phyloP scores from a whole-genome alignment of 2,797 vertebrate genomes.

The Cynodonichthys magdalenae region DNA sequence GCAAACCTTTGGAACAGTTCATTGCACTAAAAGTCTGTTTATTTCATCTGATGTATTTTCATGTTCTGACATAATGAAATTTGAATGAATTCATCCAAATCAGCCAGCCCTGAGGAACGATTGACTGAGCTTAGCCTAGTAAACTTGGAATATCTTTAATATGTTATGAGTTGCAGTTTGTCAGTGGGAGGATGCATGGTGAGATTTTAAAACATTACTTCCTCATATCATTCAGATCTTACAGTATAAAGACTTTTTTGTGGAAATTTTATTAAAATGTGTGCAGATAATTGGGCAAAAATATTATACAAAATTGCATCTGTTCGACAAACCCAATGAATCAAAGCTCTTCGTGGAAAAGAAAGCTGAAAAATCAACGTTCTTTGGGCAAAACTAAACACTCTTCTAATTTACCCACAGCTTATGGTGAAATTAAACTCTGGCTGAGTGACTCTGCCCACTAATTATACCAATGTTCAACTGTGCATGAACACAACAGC shows the following conservation, averaged over 20 bases:
- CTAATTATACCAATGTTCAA: conserved; percentile 9
- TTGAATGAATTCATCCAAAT: conserved; percentile 6
- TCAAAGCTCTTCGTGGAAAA: not conserved
- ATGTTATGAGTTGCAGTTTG: conserved; percentile 4
- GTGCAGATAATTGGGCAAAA: not conserved
- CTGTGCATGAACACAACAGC: conserved; percentile 3
- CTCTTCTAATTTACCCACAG: not conserved
- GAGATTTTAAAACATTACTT: not conserved
- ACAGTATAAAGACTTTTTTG: not conserved
- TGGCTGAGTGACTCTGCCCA: not conserved
- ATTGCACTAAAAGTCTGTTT: not conserved
- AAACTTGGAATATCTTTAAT: conserved; percentile 1
- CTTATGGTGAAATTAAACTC: not conserved
- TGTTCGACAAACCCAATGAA: not conserved
- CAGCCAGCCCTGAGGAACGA: not conserved
- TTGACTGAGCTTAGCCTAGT: conserved; percentile 1
- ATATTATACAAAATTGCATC: not conserved
- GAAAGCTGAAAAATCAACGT: not conserved
- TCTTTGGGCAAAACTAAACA: not conserved
- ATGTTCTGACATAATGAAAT: not conserved
- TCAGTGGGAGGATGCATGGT: not conserved
- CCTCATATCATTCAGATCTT: too few relatives aligned
- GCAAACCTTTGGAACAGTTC: conserved; percentile 5
- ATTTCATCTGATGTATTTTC: conserved; percentile 3
- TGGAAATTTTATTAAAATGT: not conserved